A percentile compares a stretch with the other conserved stretches of the same genome.
phyloP scores from a whole-genome alignment of 2,797 vertebrate genomes.

The Rhinella marina region DNA sequence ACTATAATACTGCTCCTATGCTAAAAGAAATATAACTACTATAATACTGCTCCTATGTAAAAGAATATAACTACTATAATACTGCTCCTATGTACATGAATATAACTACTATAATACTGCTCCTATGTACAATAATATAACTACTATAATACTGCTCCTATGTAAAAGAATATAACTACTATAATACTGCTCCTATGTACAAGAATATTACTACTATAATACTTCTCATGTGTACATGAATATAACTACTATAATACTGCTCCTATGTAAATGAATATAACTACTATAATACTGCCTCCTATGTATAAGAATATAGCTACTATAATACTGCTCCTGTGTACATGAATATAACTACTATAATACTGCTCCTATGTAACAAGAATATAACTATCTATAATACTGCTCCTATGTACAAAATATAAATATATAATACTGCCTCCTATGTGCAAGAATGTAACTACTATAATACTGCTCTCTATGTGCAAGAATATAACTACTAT shows the following conservation, averaged over 20 bases:
- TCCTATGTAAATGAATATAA: not conserved
- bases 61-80: conserved; percentile 1
- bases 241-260: not conserved
- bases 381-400: not conserved
- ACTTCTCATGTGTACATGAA: not conserved
- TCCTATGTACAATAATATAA: not conserved
- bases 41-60: not conserved
- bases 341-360: conserved; percentile 9
- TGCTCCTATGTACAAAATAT: not conserved
- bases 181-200: too few species aligned
- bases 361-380: conserved; percentile 1
- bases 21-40: conserved; percentile 11
- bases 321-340: too few species aligned
- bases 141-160: not conserved
- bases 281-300: not conserved
- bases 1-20: conserved; percentile 1
- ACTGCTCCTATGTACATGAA: not conserved
- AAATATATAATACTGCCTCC: conserved; percentile 10
- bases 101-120: conserved; percentile 6
- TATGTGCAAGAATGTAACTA: conserved; percentile 6
- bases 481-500: conserved; percentile 6
- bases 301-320: too few species aligned
- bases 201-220: not conserved
- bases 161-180: conserved; percentile 8
- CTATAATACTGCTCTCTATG: not conserved